Base-by-base conservation (phyloP, 30 jellyfish, hydroid and myxozoan genomes). In the Clytia hemisphaerica region DNA sequence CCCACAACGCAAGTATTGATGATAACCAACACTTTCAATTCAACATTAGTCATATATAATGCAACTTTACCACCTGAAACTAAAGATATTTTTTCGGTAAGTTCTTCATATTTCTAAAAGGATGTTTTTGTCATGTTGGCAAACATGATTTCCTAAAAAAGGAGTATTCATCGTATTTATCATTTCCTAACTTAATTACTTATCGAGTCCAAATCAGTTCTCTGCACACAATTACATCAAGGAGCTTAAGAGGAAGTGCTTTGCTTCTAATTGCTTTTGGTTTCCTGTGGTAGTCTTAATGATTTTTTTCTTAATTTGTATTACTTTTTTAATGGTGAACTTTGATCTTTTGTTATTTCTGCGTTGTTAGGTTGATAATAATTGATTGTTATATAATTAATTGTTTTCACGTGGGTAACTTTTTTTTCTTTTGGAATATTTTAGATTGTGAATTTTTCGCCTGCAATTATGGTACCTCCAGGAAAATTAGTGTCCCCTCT, bases 401-500 rank as follows among this genome's bases (percentile, higher is more conserved):
- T 22, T 29, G 40, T 27, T 2, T 32, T 58, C 4, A 27, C 33
- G 1, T 40, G 35, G 14, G 6, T 21, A 57, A 37, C 6, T 5
- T 30, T 29, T 37, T 35, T 38, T 37, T 28, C 19, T 66, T 38
- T 15, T 16, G n/a, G n/a, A n/a, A n/a, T 38, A 10, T 70, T 91
- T 46, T 72, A 91, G 99, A 81, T 91, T 34, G 76, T 58, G 21
- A 77, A 91, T 63, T 91, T 91, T 82, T 27, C 83, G 32, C 77
- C 70, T 24, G 90, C 94, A 12, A 67, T 87, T 6, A 55, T 77
- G 27, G 94, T 91, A 16, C 87, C 77, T n/a, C 95, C 99, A 2
- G 95, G 94, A 37, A 83, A 75, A 45, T 82, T 91, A 64, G 58
- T 91, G 14, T 82, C 99, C 12, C 99, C 99, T n/a, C 68, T 91